Conservation (phyloP, 2,113 vertebrate genomes). For the Syngnathoides biaculeatus region DNA sequence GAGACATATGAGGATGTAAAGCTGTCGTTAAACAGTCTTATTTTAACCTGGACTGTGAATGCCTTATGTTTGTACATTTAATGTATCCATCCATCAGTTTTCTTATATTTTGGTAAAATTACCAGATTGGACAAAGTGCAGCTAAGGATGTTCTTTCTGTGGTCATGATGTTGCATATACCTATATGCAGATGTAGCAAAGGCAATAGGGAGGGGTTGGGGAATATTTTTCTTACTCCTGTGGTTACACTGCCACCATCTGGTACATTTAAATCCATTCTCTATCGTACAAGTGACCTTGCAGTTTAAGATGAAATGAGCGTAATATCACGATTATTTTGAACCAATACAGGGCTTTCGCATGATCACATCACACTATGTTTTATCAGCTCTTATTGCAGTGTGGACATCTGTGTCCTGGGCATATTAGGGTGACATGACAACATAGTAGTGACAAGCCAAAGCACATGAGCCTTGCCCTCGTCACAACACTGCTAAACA, state of each 20-base stretch:
- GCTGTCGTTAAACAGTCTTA: not conserved
- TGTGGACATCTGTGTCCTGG: not conserved
- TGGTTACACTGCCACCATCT: conserved; percentile 54
- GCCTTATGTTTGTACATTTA: not conserved
- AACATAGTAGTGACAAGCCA: conserved; percentile 25
- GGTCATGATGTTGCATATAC: conserved; percentile 45
- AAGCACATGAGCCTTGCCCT: conserved; percentile 13
- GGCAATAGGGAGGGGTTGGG: conserved; percentile 35
- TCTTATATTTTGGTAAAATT: conserved; percentile 12
- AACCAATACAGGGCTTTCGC: conserved; percentile 6
- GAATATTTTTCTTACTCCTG: not conserved
- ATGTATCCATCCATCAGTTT: too few relatives aligned
- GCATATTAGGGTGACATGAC: conserved; percentile 29
- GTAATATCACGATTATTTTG: not conserved
- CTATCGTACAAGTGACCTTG: conserved; percentile 1
- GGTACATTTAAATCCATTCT: conserved; percentile 10
- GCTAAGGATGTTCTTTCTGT: conserved; percentile 25
- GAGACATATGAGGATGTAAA: not conserved
- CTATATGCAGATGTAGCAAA: conserved; percentile 47
- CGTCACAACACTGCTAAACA: conserved; percentile 30
- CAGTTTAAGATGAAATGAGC: not conserved
- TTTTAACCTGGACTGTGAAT: not conserved
- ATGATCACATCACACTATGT: not conserved
- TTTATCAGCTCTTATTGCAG: conserved; percentile 11
- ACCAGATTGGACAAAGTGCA: not conserved